Percentiles rank a stretch among this genome's conserved stretches.
These are phyloP conservation scores for Sorex araneus DNA, from an alignment of 2,113 vertebrate genomes.

Conservation along the genomic window DNA sequence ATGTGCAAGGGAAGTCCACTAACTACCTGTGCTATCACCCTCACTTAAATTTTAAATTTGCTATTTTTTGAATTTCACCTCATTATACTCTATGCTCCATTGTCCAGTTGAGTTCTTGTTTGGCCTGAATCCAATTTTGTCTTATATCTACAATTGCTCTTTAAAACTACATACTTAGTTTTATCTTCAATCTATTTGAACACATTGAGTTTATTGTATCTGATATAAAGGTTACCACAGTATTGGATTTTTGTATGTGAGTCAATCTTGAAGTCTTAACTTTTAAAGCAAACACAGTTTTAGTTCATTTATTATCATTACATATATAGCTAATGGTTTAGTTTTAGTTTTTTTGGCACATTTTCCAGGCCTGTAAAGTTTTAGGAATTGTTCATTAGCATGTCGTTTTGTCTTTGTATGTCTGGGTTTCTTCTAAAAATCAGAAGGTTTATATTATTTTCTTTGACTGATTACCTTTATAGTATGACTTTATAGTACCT, in stretches of 20 bases:
- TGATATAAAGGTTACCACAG: background rate
- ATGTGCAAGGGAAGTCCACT: too few species aligned
- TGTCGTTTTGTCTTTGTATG: background rate
- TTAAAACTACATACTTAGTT: background rate
- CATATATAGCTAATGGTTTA: conserved; percentile 25
- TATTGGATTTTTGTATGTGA: conserved; percentile 28
- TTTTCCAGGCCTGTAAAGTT: conserved; percentile 40
- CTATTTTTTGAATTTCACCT: conserved; percentile 21
- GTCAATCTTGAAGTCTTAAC: conserved; percentile 14
- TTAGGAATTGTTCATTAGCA: background rate
- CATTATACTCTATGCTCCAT: background rate
- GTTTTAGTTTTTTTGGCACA: background rate
- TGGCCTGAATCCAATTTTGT: background rate
- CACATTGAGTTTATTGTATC: background rate
- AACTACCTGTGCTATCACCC: too few species aligned
- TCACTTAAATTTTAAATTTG: conserved; percentile 10
- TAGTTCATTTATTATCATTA: conserved; percentile 21
- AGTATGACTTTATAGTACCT: background rate
- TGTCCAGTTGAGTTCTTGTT: background rate
- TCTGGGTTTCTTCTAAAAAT: conserved; percentile 18
- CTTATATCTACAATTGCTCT: conserved; percentile 5
- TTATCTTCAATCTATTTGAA: conserved; percentile 46
- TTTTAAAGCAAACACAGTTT: conserved; percentile 31
- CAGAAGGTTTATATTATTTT: background rate
- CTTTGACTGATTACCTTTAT: background rate